phyloP scores from a whole-genome alignment of 2,797 vertebrate genomes.

The Ataeniobius toweri region DNA sequence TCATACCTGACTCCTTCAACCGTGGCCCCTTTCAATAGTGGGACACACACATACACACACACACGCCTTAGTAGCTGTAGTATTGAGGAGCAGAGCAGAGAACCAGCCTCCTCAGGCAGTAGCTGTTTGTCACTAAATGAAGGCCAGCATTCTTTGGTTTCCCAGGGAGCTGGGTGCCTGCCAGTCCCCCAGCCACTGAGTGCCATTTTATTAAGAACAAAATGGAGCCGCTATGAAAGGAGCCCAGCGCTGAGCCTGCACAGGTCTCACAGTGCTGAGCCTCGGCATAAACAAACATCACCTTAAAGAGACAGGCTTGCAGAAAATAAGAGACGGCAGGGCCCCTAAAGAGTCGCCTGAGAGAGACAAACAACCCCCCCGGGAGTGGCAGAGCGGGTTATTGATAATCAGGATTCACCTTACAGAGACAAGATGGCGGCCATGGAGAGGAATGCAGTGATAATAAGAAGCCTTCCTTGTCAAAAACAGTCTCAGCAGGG shows the following conservation, averaged over 20 bases:
- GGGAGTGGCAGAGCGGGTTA: slow-evolving; percentile 19
- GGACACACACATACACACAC: slow-evolving; percentile 44
- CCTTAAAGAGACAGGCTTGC: slow-evolving; percentile 81
- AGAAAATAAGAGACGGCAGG: slow-evolving; percentile 61
- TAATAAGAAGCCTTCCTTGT: not conserved
- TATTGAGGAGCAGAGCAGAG: slow-evolving; percentile 65
- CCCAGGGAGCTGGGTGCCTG: slow-evolving; percentile 83
- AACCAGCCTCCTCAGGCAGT: slow-evolving; percentile 71
- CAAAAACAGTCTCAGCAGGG: slow-evolving; percentile 13
- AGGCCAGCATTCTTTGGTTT: slow-evolving; percentile 83
- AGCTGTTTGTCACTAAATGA: slow-evolving; percentile 83
- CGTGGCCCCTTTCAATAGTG: slow-evolving; percentile 61
- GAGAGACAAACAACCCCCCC: slow-evolving; percentile 43
- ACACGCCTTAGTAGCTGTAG: slow-evolving; percentile 53
- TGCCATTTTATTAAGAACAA: slow-evolving; percentile 85
- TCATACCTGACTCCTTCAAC: slow-evolving; percentile 73
- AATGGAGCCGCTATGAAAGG: slow-evolving; percentile 83
- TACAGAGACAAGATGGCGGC: slow-evolving; percentile 17
- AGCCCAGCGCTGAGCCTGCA: slow-evolving; percentile 76
- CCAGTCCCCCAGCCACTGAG: slow-evolving; percentile 82
- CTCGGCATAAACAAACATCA: slow-evolving; percentile 77
- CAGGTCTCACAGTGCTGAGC: slow-evolving; percentile 75
- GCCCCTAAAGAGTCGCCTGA: slow-evolving; percentile 43
- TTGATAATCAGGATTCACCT: slow-evolving; percentile 43
- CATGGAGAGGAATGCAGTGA: slow-evolving; percentile 8